Base-by-base conservation (phyloP, 2,888 invertebrate species). In the Agrypnus murinus region DNA sequence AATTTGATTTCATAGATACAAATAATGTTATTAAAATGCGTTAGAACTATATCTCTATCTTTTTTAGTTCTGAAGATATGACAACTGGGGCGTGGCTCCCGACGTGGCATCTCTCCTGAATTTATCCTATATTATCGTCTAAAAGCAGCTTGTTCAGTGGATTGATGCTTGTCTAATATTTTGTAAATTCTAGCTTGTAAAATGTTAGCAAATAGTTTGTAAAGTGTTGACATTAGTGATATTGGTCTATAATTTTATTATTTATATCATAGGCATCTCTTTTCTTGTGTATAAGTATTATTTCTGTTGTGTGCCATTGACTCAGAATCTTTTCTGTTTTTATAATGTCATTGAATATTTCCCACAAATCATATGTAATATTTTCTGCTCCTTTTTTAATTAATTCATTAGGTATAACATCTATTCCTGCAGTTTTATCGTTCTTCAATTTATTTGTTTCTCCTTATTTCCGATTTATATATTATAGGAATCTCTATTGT, bases 401-500 rank as follows among this genome's bases (percentile, higher is more conserved):
- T n/a, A 40, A 40, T 12, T 40, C 40, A 12, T 10, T 40, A 3
- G 10, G 40, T 9, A 40, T 40, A 12, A n/a, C n/a, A 40, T 40
- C n/a, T n/a, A 12, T 10, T 10, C 8, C 40, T 40, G 10, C n/a
- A n/a, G 40, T 3, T 40, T 40, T 40, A n/a, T 40, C 40, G 4
- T 40, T 40, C n/a, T 40, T 40, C n/a, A 40, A 40, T 40, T 40
- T 40, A n/a, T 40, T 40, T 40, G n/a, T 40, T 40, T 40, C 10
- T 40, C n/a, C 40, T 40, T 7, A 40, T n/a, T 40, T 40, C 40
- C n/a, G n/a, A n/a, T n/a, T 10, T 9, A 40, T n/a, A n/a, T 40
- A 32, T 32, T 32, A 32, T 8, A 8, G 34, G 8, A 32, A 32
- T 32, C n/a, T 40, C 40, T 40, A 12, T 12, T 10, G 3, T 40